Evolutionary conservation across 1,140 invertebrate genomes (phyloP).

Genomic region (Atopsyche davidsoni): DNA sequence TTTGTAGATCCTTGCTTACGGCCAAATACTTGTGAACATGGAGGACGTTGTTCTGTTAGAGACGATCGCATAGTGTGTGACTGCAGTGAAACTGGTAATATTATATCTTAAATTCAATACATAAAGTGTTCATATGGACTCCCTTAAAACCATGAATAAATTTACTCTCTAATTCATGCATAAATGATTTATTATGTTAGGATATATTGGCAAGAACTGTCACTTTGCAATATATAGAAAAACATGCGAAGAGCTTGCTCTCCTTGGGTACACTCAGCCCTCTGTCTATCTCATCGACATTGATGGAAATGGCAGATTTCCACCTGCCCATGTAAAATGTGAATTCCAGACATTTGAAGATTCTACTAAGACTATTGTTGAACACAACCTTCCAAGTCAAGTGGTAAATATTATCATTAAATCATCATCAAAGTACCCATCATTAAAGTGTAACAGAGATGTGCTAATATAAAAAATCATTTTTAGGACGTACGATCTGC

Average conservation of each 20-base stretch:
- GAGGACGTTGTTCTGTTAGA: conserved; percentile 80
- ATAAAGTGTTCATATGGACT: background rate
- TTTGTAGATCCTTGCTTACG: conserved; percentile 84
- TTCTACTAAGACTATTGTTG: conserved; percentile 83
- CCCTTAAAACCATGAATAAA: too few species aligned
- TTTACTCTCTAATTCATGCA: too few species aligned
- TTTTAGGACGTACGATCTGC: conserved; percentile 67
- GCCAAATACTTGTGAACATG: conserved; percentile 87
- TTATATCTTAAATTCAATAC: conserved; percentile 36
- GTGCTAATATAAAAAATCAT: background rate
- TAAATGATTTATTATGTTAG: conserved; percentile 29
- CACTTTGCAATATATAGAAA: conserved; percentile 86
- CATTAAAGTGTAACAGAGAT: background rate
- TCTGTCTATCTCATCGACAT: conserved; percentile 89
- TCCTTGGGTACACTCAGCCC: conserved; percentile 76
- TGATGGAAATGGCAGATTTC: conserved; percentile 86
- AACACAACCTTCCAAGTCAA: conserved; percentile 87
- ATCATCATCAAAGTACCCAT: background rate
- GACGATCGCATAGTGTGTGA: conserved; percentile 83
- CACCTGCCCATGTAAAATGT: conserved; percentile 84
- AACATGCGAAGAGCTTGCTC: conserved; percentile 86
- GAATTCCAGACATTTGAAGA: conserved; percentile 82
- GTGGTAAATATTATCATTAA: conserved; percentile 44
- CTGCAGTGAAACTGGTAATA: conserved; percentile 69
- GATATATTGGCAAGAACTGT: conserved; percentile 85